A percentile compares a stretch with the other conserved stretches of the same genome.
These are phyloP conservation scores for Tyto alba DNA, from an alignment of 2,113 vertebrate species.

Conservation along the genomic window DNA sequence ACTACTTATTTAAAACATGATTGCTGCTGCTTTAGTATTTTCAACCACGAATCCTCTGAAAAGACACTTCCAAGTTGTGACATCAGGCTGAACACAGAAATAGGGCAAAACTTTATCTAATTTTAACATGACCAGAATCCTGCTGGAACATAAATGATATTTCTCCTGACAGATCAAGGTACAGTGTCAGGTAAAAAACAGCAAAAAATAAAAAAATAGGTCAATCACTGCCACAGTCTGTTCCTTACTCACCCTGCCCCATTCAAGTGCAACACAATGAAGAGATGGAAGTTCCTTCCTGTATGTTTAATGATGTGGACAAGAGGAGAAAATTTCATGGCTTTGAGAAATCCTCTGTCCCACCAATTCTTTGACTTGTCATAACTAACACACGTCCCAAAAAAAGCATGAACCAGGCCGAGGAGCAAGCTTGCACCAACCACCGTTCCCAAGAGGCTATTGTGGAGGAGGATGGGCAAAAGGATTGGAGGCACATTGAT, in stretches of 20 bases:
- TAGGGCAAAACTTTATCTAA: neutral
- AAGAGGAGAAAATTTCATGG: neutral
- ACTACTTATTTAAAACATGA: neutral
- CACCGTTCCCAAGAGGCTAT: neutral
- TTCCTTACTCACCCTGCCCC: neutral
- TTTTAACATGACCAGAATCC: neutral
- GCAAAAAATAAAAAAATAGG: neutral
- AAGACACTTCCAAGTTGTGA: neutral
- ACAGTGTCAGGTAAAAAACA: neutral
- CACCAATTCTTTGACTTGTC: neutral
- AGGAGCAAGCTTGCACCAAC: neutral
- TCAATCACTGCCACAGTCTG: neutral
- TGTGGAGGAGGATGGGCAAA: neutral
- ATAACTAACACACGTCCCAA: neutral
- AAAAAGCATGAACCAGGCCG: neutral
- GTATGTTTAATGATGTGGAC: neutral
- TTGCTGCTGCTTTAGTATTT: neutral
- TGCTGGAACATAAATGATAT: neutral
- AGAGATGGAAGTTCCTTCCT: neutral
- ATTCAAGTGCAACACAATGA: neutral
- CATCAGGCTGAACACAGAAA: neutral
- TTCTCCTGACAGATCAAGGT: neutral
- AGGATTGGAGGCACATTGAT: fast-evolving
- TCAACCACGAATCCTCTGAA: neutral
- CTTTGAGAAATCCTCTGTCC: neutral